Base-by-base conservation (phyloP, 2,888 invertebrate genomes). In the Altica lythri region DNA sequence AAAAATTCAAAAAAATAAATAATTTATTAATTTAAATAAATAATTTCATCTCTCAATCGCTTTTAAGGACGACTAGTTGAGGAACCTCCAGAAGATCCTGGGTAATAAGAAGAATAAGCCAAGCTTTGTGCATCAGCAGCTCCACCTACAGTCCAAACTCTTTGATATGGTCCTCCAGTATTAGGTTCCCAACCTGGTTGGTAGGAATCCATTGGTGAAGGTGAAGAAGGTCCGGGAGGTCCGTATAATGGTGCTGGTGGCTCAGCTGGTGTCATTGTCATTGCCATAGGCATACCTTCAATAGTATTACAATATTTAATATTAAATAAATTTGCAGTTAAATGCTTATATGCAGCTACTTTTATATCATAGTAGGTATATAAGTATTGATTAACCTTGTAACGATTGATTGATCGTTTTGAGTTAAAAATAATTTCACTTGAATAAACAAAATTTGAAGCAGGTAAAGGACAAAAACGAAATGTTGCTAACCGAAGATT, bases 181-280 rank as follows among this genome's bases (percentile, higher is more conserved):
- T 81, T 85, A 14, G 86, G 84, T 70, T 88, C 87, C 87, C 88
- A 88, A 62, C 84, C 83, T 63, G 82, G 83, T 80, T 90, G 90
- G 2, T 89, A 87, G n/a, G 67, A 69, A 68, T 86, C 88, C 57
- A 84, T 81, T 19, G 88, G 85, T 19, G 86, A 80, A 22, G 78
- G 72, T 22, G 79, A 68, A 35, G 83, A 79, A 35, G 89, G 87
- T 37, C 83, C 79, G 35, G 89, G 88, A 42, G 85, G 83, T 37
- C 89, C 89, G 72, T 90, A 90, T 57, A 86, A 80, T 6, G 83
- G 76, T 42, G 84, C 78, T 49, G 85, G 83, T 25, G 84, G 79
- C 25, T 83, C 81, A 56, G 80, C 72, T 49, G 79, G 76, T 66
- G 68, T 64, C 71, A 74, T 80, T 65, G 83, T 81, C 84, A 86